phyloP scores from a whole-genome alignment of 2,888 invertebrate genomes.

The Drosophila koepferae region DNA sequence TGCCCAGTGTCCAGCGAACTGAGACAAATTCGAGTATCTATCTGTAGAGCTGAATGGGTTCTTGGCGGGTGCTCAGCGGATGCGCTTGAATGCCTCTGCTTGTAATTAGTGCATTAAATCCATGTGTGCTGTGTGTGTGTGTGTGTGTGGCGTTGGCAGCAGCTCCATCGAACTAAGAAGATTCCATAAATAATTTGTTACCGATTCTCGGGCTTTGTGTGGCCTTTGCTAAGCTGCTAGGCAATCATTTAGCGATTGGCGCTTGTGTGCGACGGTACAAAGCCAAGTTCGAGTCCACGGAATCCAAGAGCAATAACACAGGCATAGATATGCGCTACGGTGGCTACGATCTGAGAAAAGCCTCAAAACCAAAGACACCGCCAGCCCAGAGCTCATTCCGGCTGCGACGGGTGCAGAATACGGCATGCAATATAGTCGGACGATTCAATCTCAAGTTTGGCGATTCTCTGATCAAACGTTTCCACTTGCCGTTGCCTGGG shows the following conservation, averaged over 20 bases:
- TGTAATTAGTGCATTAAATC: conserved; percentile 82
- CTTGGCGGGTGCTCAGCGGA: conserved; percentile 43
- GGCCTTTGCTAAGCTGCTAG: conserved; percentile 24
- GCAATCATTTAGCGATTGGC: conserved; percentile 56
- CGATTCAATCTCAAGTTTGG: conserved; percentile 82
- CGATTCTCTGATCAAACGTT: conserved; percentile 69
- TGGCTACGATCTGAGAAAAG: conserved; percentile 84
- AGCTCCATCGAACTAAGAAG: conserved; percentile 29
- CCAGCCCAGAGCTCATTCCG: conserved; percentile 75
- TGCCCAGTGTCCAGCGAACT: conserved; percentile 78
- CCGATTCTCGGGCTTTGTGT: conserved; percentile 37
- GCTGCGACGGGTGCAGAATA: conserved; percentile 82
- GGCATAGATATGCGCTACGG: conserved; percentile 83
- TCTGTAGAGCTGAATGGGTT: conserved; percentile 12
- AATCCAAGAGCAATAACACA: not conserved
- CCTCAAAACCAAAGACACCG: conserved; percentile 77
- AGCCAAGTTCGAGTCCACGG: not conserved
- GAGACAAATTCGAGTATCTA: conserved; percentile 43
- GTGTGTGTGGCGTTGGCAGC: conserved; percentile 13
- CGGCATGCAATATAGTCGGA: conserved; percentile 82
- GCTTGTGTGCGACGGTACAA: conserved; percentile 46
- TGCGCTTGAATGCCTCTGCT: conserved; percentile 73
- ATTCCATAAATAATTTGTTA: conserved; percentile 41
- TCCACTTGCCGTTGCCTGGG: conserved; percentile 35
- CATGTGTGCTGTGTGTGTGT: conserved; percentile 41